These are phyloP conservation scores for Choloepus didactylus DNA, from an alignment of 2,797 vertebrate species.

Conservation along the genomic window DNA sequence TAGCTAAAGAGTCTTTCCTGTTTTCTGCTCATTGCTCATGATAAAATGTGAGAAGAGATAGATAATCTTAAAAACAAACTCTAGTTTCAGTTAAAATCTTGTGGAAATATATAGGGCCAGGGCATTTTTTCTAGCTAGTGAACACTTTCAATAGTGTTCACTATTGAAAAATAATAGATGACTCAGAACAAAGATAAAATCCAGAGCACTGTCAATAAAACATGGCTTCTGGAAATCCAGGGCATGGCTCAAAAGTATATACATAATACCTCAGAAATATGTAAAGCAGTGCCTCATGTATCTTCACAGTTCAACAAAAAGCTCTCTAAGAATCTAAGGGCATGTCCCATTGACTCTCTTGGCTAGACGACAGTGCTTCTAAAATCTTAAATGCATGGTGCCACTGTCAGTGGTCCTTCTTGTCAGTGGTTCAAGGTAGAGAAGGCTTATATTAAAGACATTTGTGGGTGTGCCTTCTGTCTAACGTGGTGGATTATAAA, in stretches of 20 bases:
- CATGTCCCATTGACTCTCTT: background rate
- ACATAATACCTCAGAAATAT: background rate
- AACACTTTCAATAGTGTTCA: background rate
- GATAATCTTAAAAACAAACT: background rate
- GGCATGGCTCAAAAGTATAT: background rate
- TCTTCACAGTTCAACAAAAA: background rate
- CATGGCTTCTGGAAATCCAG: background rate
- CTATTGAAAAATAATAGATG: background rate
- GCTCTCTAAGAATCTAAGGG: background rate
- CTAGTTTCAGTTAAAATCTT: background rate
- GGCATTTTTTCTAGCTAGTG: background rate
- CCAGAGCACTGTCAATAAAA: background rate
- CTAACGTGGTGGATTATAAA: background rate
- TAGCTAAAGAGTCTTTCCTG: background rate
- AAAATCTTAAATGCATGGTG: background rate
- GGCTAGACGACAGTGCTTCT: background rate
- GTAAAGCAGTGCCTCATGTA: background rate
- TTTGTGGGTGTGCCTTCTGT: background rate
- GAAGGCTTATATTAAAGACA: background rate
- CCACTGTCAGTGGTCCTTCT: background rate
- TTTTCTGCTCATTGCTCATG: background rate
- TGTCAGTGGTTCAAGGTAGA: accelerated
- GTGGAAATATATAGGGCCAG: background rate
- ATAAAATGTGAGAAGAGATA: background rate
- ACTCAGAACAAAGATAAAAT: background rate